These are phyloP conservation scores for Serrognathus titanus DNA, from an alignment of 2,888 invertebrate genomes.

Conservation along the genomic window DNA sequence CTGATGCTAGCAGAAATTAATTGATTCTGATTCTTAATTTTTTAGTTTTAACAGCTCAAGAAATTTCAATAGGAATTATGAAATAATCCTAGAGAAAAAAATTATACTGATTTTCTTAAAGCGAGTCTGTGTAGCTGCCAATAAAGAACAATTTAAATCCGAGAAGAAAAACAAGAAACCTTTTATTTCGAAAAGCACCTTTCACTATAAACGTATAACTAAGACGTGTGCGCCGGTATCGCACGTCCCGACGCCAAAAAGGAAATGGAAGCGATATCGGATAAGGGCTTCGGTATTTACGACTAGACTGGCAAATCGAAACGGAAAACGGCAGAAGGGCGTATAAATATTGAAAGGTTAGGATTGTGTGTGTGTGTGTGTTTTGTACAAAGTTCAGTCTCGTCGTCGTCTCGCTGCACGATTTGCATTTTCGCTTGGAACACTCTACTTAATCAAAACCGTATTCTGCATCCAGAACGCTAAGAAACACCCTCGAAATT, in stretches of 20 bases:
- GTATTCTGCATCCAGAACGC: too few relatives aligned
- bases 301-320: slow-evolving; percentile 17
- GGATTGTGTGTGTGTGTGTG: background rate
- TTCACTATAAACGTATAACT: slow-evolving; percentile 10
- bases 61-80: too few relatives aligned
- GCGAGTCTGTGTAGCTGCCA: background rate
- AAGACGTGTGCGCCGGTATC: slow-evolving; percentile 11
- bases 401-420: background rate
- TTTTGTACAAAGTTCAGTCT: too few relatives aligned
- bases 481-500: too few relatives aligned
- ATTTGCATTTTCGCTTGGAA: slow-evolving; percentile 1
- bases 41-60: too few relatives aligned
- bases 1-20: too few relatives aligned
- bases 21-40: too few relatives aligned
- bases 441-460: background rate
- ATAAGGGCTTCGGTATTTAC: slow-evolving; percentile 15
- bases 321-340: slow-evolving; percentile 9
- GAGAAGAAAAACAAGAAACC: background rate
- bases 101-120: too few relatives aligned
- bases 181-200: background rate
- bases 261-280: slow-evolving; percentile 14
- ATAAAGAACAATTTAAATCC: background rate
- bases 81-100: too few relatives aligned
- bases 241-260: slow-evolving; percentile 13
- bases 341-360: slow-evolving; percentile 17